phyloP scores from a whole-genome alignment of 2,888 invertebrate genomes.

The Xestia sexstrigata region DNA sequence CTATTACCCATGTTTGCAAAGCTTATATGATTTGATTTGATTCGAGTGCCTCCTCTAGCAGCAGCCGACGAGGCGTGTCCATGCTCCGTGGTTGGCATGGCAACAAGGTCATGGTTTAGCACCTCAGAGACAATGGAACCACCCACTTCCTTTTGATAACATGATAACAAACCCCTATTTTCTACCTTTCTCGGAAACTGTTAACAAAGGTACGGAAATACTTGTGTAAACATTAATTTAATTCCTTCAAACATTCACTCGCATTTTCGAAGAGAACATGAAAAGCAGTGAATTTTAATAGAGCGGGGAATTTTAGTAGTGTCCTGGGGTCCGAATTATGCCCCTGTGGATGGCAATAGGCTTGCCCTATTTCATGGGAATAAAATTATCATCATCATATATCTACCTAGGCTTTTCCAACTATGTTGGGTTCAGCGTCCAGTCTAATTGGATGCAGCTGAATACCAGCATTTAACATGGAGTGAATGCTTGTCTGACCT shows the following conservation, averaged over 20 bases:
- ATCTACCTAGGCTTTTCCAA: neutral
- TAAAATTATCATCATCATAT: too few relatives aligned
- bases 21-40: too few relatives aligned
- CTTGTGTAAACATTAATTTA: conserved; percentile 27
- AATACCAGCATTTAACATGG: neutral
- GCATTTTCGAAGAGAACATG: neutral
- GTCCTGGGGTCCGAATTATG: too few relatives aligned
- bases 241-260: conserved; percentile 13
- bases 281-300: neutral
- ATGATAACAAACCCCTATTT: conserved; percentile 2
- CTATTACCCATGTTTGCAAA: too few relatives aligned
- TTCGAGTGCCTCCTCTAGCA: neutral
- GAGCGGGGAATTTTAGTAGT: too few relatives aligned
- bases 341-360: too few relatives aligned
- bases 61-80: neutral
- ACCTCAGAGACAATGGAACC: neutral
- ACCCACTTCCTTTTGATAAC: conserved; percentile 14
- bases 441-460: neutral
- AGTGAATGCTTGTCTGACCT: neutral
- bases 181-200: neutral
- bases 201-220: conserved; percentile 19
- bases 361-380: too few relatives aligned
- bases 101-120: neutral
- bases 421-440: neutral
- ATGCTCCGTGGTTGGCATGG: neutral